Evolutionary conservation across 2,888 invertebrate genomes (phyloP), one percentile per base, ranked within the genome.

Genomic region (Prosapia bicincta): DNA sequence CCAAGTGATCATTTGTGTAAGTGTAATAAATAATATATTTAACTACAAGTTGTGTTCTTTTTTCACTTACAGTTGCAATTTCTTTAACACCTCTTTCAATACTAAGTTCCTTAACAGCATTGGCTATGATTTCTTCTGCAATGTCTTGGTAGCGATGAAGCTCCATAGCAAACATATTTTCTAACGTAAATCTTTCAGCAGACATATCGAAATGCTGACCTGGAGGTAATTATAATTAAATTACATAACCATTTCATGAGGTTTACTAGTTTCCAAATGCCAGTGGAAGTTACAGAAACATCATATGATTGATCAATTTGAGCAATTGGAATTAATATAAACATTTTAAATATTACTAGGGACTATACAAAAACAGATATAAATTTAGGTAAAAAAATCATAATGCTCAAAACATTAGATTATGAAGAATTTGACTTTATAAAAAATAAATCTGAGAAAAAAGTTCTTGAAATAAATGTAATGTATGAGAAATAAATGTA

Each of bases 141-240:
- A 93, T 92, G 0, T 95, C 94, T 85, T 93, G 92, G 83, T 94
- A 95, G 79, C 92, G 90, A 81, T 95, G 94, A 77, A 97, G 85
- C 82, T 97, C 93, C 97, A 97, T 97, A 0, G 92, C 90, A 83
- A 97, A 97, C 91, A 97, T 93, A 83, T 96, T 95, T 77, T 95
- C 94, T 77, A 97, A 86, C 0, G 96, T 97, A 81, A 97, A 97
- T n/a, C 92, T 89, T 24, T 94, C 93, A 2, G 95, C 91, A 1
- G 93, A 89, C 92, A 97, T 96, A 82, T 97, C 96, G 83, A 97
- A 97, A 78, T 89, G 86, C 81, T 91, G 88, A 15, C 89, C 90
- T 88, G 81, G n/a, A 78, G 25, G 25, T 82, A 81, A 69, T n/a
- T n/a, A n/a, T n/a, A n/a, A n/a, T n/a, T 25, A 24, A 65, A 26